Evolutionary conservation across 2,797 vertebrate genomes (phyloP).

Genomic region (Aulostomus chinensis): DNA sequence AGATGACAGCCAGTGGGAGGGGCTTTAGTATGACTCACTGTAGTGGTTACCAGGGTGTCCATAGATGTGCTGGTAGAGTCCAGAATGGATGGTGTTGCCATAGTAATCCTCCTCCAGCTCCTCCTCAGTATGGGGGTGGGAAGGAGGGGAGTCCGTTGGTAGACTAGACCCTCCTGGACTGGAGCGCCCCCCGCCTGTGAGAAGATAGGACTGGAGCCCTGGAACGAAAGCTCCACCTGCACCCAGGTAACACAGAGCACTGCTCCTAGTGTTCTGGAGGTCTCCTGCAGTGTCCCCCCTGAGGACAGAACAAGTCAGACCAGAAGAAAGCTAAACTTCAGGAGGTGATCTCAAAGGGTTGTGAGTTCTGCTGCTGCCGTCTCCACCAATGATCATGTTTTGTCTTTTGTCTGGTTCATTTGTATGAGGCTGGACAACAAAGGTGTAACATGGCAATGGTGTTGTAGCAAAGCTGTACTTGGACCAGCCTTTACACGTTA

Average conservation of each 20-base stretch:
- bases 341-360: no score
- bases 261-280: constrained; percentile 56
- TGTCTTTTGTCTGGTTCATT: no score
- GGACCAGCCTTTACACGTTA: no score
- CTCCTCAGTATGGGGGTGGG: constrained; percentile 93
- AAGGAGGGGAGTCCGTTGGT: constrained; percentile 94
- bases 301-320: constrained; percentile 23
- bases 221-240: constrained; percentile 83
- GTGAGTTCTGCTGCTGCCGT: no score
- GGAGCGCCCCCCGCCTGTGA: constrained; percentile 87
- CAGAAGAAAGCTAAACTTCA: no score
- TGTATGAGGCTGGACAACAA: no score
- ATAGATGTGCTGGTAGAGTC: constrained; percentile 90
- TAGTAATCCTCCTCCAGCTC: constrained; percentile 95
- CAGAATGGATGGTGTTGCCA: constrained; percentile 82
- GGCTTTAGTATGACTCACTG: constrained; percentile 39
- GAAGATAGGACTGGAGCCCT: constrained; percentile 86
- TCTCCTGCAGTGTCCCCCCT: constrained; percentile 72
- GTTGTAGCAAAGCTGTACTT: no score
- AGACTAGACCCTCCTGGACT: constrained; percentile 93
- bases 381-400: no score
- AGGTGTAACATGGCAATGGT: no score
- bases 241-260: constrained; percentile 76
- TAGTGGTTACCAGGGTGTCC: constrained; percentile 87
- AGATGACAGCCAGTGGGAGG: not conserved